Evolutionary conservation across 2,113 vertebrate species (phyloP).

Genomic region (Meriones unguiculatus): DNA sequence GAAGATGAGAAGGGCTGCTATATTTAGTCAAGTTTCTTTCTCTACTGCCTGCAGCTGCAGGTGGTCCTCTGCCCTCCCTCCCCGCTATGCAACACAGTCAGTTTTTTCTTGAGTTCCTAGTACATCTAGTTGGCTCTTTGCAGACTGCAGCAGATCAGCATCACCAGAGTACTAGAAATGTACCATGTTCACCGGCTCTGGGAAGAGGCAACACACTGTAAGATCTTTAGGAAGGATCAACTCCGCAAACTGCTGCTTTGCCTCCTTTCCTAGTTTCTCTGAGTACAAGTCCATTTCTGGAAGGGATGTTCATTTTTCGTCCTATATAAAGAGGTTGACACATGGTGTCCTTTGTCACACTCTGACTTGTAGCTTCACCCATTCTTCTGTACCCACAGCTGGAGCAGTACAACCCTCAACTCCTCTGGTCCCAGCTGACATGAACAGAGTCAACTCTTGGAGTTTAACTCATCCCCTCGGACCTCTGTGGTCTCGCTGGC

Average conservation of each 20-base stretch:
- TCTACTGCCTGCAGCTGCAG: too few species aligned
- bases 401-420: not conserved
- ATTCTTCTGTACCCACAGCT: not conserved
- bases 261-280: not conserved
- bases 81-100: not conserved
- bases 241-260: not conserved
- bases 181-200: not conserved
- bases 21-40: not conserved
- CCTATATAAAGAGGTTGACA: constrained; percentile 48
- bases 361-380: not conserved
- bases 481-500: not conserved
- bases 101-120: not conserved
- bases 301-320: not conserved
- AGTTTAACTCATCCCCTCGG: not conserved
- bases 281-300: not conserved
- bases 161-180: not conserved
- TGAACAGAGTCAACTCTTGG: not conserved
- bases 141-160: not conserved
- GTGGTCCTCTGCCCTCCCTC: not conserved
- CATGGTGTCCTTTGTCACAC: not conserved
- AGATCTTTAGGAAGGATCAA: not conserved
- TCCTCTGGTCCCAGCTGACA: not conserved
- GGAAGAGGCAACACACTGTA: not conserved
- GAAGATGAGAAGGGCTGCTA: not conserved
- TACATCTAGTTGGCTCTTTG: not conserved